Evolutionary conservation across 2,888 invertebrate genomes (phyloP), one percentile per base, ranked within the genome.

Genomic region (Linnaemya vulpina): DNA sequence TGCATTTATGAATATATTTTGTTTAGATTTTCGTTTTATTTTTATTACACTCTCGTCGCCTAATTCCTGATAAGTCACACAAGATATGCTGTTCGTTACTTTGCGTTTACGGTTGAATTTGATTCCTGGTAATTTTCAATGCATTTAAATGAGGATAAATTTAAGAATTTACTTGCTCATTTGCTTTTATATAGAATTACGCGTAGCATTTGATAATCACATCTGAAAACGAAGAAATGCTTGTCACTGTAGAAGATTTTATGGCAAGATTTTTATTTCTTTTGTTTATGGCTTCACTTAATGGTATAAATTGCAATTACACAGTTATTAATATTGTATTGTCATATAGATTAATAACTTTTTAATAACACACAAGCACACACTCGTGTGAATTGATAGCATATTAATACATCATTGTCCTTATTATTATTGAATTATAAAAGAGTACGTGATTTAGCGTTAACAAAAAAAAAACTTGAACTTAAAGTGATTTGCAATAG

Each of bases 81-180:
- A n/a, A n/a, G 73, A 77, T 81, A 81, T 30, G 4, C 67, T 68
- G 38, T n/a, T n/a, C n/a, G n/a, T 67, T 80, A 76, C 62, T 49
- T 49, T 84, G 62, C 77, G 68, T 81, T 77, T 71, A 71, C 51
- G 46, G 62, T 60, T 74, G 68, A 67, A 58, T 68, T 46, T 4
- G 5, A 13, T 55, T 22, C 46, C 63, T 84, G 77, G 70, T 75
- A 78, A 25, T 82, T 85, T 85, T 78, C 82, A 71, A 85, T 85
- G 85, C 85, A 85, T 85, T 82, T 85, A 85, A 85, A 85, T 85
- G 74, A 74, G 81, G 60, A 63, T 67, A 78, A 77, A 81, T 77
- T 17, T 35, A 43, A 0, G n/a, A 22, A 5, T 17, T 22, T 58
- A 5, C 11, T 11, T 67, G 35, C 35, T 25, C 11, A 60, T 60